Evolutionary conservation across 2,797 vertebrate species (phyloP).

Genomic region (Spondyliosoma cantharus): DNA sequence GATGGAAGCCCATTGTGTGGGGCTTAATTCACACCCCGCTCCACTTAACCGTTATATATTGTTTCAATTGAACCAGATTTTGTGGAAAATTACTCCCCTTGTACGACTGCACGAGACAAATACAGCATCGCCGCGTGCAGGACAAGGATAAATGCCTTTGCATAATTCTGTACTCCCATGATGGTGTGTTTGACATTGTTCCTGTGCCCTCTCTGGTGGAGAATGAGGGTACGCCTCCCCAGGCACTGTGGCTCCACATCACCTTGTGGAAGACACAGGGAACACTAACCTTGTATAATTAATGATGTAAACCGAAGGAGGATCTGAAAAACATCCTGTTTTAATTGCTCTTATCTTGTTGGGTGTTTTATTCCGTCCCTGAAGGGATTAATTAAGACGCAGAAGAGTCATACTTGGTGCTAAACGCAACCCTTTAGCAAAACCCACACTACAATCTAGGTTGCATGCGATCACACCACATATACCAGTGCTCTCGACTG

Average conservation of each 20-base stretch:
- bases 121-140: constrained; percentile 29
- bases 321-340: constrained; percentile 66
- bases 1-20: constrained; percentile 51
- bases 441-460: constrained; percentile 68
- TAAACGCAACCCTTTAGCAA: constrained; percentile 72
- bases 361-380: constrained; percentile 70
- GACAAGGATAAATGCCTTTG: constrained; percentile 67
- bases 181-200: constrained; percentile 78
- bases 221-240: constrained; percentile 58
- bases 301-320: constrained; percentile 74
- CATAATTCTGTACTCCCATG: constrained; percentile 68
- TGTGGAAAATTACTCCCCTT: constrained; percentile 54
- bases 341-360: constrained; percentile 78
- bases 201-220: constrained; percentile 67
- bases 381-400: constrained; percentile 74
- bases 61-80: constrained; percentile 55
- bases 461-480: constrained; percentile 35
- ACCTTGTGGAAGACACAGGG: constrained; percentile 65
- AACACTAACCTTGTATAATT: constrained; percentile 79
- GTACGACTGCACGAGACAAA: constrained; percentile 32
- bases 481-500: constrained; percentile 36
- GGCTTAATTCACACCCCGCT: constrained; percentile 46
- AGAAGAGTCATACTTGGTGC: constrained; percentile 55
- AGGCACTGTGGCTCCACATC: constrained; percentile 52
- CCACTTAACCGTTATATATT: constrained; percentile 42